Evolutionary conservation across 2,113 vertebrate genomes (phyloP).

Genomic region (Tamias sibiricus): DNA sequence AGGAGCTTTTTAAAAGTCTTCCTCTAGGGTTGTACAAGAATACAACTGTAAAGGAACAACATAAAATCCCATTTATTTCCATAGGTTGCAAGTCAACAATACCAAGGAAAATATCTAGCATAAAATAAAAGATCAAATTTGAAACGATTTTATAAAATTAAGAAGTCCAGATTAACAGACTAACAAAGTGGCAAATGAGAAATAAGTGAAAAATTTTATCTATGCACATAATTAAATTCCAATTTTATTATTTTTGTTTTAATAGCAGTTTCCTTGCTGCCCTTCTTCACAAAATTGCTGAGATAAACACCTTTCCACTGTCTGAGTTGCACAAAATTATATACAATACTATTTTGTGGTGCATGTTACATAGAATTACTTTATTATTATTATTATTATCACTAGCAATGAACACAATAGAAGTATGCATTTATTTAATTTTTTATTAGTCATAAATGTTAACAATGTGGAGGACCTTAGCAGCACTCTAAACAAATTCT

Average conservation of each 20-base stretch:
- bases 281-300: background rate
- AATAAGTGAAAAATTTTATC: background rate
- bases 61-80: background rate
- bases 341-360: slow-evolving; percentile 38
- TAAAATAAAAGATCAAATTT: background rate
- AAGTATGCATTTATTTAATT: background rate
- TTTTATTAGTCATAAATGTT: slow-evolving; percentile 53
- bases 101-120: background rate
- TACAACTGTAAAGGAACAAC: background rate
- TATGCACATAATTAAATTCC: background rate
- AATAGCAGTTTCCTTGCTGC: background rate
- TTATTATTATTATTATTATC: background rate
- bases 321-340: background rate
- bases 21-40: background rate
- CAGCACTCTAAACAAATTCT: background rate
- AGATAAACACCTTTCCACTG: background rate
- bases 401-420: background rate
- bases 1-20: background rate
- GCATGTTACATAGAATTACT: background rate
- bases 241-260: background rate
- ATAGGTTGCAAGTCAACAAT: background rate
- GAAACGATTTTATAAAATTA: background rate
- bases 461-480: background rate
- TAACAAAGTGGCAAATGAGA: background rate
- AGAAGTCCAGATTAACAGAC: background rate